These are phyloP conservation scores for Synanthedon andrenaeformis DNA, from an alignment of 2,888 invertebrate species.

Conservation along the genomic window DNA sequence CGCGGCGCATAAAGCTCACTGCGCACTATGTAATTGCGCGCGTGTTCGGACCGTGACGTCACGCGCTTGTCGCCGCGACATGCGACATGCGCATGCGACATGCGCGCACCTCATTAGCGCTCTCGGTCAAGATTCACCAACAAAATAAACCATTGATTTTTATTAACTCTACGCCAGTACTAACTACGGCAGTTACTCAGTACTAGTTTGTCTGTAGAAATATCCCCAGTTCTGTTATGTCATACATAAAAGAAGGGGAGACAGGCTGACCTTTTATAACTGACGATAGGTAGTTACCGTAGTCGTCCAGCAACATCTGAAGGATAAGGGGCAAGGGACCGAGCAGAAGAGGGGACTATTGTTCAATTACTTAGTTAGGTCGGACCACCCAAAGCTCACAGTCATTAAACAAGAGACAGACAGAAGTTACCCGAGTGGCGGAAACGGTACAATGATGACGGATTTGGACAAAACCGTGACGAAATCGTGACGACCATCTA, in stretches of 20 bases:
- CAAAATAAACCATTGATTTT: no score
- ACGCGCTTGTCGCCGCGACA: neutral
- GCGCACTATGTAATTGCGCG: conserved; percentile 5
- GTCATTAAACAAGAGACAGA: conserved; percentile 6
- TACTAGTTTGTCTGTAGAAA: no score
- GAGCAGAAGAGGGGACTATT: neutral
- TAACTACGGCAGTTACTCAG: no score
- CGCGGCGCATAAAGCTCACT: neutral
- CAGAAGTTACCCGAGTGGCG: conserved; percentile 5
- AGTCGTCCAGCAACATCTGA: neutral
- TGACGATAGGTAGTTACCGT: neutral
- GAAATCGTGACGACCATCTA: conserved; percentile 12
- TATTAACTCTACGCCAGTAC: no score
- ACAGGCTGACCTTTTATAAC: neutral
- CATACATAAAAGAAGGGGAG: neutral
- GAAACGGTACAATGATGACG: conserved; percentile 2
- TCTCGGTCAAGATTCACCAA: neutral
- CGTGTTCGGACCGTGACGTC: conserved; percentile 5
- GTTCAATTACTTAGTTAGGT: no score
- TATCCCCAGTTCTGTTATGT: no score
- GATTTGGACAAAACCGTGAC: conserved; percentile 11
- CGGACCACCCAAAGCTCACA: neutral
- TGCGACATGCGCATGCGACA: neutral
- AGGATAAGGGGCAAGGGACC: neutral
- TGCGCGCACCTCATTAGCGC: neutral